Base-by-base conservation (phyloP, 2,797 vertebrate species). In the Galaxias olidus region DNA sequence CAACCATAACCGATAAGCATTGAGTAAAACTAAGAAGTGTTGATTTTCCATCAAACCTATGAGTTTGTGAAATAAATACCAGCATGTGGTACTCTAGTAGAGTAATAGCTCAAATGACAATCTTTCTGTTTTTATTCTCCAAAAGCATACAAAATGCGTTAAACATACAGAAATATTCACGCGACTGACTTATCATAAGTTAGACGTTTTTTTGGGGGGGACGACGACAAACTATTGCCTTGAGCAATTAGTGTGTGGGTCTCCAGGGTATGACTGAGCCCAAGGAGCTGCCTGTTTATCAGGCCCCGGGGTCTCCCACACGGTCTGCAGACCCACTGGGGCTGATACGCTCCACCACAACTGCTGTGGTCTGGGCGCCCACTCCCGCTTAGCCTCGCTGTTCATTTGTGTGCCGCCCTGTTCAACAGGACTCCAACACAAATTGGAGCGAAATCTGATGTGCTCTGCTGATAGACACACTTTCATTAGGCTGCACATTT, bases 361-460 rank as follows among this genome's bases (percentile, higher is more conserved):
- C 86, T 76, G 73, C 73, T 73, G 86, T 77, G 89, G 83, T 87
- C 83, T 63, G 17, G 61, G 43, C 72, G 76, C 74, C 68, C 64
- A 19, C 63, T 61, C 68, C 6, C 46, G 63, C 73, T 82, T 47
- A 64, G 61, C 61, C 62, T 4, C 50, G 53, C 69, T 81, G 84
- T 86, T 90, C 91, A 89, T 88, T 89, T 88, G 77, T 78, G 65
- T 71, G 66, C 17, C 10, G 57, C 85, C 87, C 72, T 84, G 79
- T 83, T 87, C 79, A 81, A 77, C 56, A 59, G 79, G 82, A 70
- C 81, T 66, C 73, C 79, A 88, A 88, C 73, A 77, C 85, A 88
- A 81, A 83, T 79, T 78, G 57, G 66, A 83, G 61, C 74, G 59
- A 66, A 73, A 87, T 83, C 84, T 75, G 80, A 89, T 90, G 72